phyloP scores from a whole-genome alignment of 2,113 vertebrate genomes.

The Calonectris borealis region DNA sequence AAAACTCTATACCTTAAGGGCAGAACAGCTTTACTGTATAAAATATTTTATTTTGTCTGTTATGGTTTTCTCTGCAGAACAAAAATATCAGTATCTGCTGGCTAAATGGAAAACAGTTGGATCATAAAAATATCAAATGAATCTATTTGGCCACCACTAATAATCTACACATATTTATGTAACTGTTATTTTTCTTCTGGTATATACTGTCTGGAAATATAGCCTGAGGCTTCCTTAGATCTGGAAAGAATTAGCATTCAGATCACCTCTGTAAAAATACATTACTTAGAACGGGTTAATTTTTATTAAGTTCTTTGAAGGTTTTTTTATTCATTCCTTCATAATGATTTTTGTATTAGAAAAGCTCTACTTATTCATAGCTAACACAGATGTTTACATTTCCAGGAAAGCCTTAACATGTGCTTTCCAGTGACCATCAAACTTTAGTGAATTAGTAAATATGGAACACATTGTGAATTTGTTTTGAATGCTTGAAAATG shows the following conservation, averaged over 20 bases:
- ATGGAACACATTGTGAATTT: neutral
- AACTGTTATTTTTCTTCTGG: constrained; percentile 7
- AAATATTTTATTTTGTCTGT: constrained; percentile 51
- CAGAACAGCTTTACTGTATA: constrained; percentile 50
- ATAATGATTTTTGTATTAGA: neutral
- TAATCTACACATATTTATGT: constrained; percentile 49
- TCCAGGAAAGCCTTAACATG: neutral
- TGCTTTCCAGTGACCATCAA: constrained; percentile 9
- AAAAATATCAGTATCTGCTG: constrained; percentile 56
- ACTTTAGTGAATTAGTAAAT: constrained; percentile 21
- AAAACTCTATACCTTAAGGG: constrained; percentile 43
- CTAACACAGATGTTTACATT: constrained; percentile 15
- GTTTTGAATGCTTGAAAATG: neutral
- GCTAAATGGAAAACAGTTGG: constrained; percentile 64
- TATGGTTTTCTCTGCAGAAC: constrained; percentile 46
- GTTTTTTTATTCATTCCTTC: neutral
- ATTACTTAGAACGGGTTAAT: constrained; percentile 22
- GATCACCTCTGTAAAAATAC: neutral
- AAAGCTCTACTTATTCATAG: neutral
- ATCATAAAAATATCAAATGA: constrained; percentile 65
- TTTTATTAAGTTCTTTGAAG: constrained; percentile 40
- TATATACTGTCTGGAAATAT: constrained; percentile 42
- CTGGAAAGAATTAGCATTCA: neutral
- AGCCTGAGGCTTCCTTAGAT: constrained; percentile 32
- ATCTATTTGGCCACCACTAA: constrained; percentile 46